Evolutionary conservation across 2,113 vertebrate species (phyloP).

Genomic region (Paralichthys olivaceus): DNA sequence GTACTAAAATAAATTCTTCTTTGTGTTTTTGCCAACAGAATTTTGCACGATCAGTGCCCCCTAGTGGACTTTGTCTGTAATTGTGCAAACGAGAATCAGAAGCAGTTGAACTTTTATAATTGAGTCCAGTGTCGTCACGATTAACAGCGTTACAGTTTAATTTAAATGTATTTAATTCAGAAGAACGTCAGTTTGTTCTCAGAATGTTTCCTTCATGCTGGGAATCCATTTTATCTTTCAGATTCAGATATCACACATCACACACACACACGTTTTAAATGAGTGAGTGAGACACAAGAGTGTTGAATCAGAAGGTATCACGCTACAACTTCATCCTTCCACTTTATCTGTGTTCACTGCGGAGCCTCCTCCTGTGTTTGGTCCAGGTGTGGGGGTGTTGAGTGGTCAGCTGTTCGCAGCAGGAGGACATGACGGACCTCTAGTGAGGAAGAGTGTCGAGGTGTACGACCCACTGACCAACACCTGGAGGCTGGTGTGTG

Average conservation of each 20-base stretch:
- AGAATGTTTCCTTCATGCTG: too few relatives aligned
- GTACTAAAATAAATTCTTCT: background rate
- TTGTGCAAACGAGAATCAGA: background rate
- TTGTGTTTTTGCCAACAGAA: background rate
- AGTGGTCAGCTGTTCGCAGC: constrained; percentile 92
- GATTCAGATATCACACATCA: too few relatives aligned
- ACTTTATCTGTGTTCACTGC: background rate
- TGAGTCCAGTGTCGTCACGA: too few relatives aligned
- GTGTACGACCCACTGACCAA: constrained; percentile 92
- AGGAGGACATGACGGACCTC: constrained; percentile 92
- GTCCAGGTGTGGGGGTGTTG: constrained; percentile 92
- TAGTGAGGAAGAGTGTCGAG: constrained; percentile 97
- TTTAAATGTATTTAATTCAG: too few relatives aligned
- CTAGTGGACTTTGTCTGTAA: background rate
- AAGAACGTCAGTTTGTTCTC: too few relatives aligned
- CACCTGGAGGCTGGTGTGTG: constrained; percentile 92
- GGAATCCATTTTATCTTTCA: too few relatives aligned
- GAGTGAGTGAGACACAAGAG: too few relatives aligned
- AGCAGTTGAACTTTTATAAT: background rate
- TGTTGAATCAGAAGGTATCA: too few relatives aligned
- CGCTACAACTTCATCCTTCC: background rate
- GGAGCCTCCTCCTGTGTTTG: background rate
- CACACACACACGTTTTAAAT: too few relatives aligned
- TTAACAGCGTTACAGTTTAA: too few relatives aligned
- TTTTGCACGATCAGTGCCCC: constrained; percentile 1